Evolutionary conservation across 2,888 invertebrate genomes (phyloP).

Genomic region (Cylindroiulus punctatus): DNA sequence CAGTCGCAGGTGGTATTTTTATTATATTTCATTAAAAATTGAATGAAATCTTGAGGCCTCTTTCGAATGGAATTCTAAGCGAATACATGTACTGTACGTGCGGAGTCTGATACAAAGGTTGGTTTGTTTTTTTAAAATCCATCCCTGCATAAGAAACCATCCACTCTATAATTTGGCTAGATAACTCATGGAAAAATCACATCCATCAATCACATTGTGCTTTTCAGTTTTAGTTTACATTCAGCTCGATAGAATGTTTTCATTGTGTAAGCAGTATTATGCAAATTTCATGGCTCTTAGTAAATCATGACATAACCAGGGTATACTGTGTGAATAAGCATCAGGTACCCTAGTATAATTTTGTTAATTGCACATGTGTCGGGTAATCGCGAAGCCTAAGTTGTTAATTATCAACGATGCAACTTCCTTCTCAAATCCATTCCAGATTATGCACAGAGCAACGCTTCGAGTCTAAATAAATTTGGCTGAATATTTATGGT

Average conservation of each 20-base stretch:
- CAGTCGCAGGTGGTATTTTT: not conserved
- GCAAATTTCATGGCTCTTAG: not conserved
- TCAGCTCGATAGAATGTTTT: not conserved
- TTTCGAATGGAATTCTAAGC: not conserved
- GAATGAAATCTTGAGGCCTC: not conserved
- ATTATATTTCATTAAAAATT: not conserved
- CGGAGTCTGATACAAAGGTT: not conserved
- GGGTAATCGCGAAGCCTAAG: too few species aligned
- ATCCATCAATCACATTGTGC: not conserved
- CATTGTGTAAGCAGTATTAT: constrained; percentile 21
- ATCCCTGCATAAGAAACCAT: not conserved
- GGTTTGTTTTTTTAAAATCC: not conserved
- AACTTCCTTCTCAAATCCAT: too few species aligned
- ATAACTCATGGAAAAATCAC: not conserved
- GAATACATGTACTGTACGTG: not conserved
- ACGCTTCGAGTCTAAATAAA: too few species aligned
- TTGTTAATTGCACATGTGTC: not conserved
- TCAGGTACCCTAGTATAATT: not conserved
- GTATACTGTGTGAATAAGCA: not conserved
- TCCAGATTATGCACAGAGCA: too few species aligned
- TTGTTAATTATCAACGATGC: too few species aligned
- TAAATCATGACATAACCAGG: not conserved
- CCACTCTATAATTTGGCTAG: not conserved
- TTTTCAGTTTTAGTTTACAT: not conserved
- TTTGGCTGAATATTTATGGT: too few species aligned